A percentile compares a stretch with the other conserved stretches of the same genome.
Conservation (phyloP, 2,797 vertebrate species). For the Pelodytes ibericus region DNA sequence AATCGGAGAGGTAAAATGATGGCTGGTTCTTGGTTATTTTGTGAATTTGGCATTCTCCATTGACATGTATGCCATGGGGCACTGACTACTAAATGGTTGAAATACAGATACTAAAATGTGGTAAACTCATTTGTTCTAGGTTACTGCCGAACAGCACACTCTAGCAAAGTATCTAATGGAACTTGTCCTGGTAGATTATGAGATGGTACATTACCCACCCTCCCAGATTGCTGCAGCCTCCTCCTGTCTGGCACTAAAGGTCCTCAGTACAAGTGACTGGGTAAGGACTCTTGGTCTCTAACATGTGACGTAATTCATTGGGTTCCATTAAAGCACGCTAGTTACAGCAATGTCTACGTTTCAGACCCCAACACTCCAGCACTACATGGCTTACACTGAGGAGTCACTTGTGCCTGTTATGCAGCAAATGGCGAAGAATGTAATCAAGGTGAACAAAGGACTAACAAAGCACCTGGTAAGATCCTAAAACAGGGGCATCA, state of each 20-base stretch:
- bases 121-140: constrained; percentile 55
- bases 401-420: constrained; percentile 76
- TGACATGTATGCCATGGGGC: no score
- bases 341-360: background rate
- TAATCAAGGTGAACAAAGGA: constrained; percentile 76
- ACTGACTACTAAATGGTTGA: no score
- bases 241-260: constrained; percentile 78
- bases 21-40: no score
- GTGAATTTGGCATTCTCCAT: no score
- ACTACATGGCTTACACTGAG: constrained; percentile 77
- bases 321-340: background rate
- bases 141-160: constrained; percentile 73
- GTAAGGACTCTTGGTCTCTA: constrained; percentile 68
- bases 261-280: constrained; percentile 77
- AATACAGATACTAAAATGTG: background rate
- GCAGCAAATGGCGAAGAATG: constrained; percentile 85
- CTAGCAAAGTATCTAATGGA: constrained; percentile 87
- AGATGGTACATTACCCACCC: constrained; percentile 82
- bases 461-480: constrained; percentile 79
- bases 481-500: background rate
- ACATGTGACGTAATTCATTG: background rate
- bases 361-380: constrained; percentile 77
- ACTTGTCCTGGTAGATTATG: constrained; percentile 83
- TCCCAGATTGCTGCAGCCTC: constrained; percentile 81
- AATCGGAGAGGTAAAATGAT: constrained; percentile 62